Conservation (phyloP, 2,113 vertebrate genomes). For the Myotis brandtii region DNA sequence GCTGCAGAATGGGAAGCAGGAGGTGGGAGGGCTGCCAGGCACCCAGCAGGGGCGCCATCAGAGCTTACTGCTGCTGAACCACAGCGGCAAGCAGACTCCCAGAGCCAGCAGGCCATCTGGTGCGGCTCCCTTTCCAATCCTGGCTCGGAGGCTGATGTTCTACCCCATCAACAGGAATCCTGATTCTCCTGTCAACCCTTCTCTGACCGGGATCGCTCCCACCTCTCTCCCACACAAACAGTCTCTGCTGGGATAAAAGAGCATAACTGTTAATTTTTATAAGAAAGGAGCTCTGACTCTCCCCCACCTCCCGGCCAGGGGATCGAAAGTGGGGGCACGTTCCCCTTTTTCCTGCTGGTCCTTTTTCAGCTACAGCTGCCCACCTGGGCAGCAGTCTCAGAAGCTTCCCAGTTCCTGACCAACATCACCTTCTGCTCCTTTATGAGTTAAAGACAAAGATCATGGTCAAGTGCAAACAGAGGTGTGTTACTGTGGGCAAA, state of each 20-base stretch:
- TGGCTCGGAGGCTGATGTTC: neutral
- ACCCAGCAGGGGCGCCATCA: neutral
- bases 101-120: constrained; percentile 61
- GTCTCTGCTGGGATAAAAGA: neutral
- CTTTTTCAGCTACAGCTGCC: neutral
- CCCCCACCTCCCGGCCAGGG: neutral
- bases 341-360: neutral
- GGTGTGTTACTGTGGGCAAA: neutral
- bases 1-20: neutral
- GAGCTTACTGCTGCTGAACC: constrained; percentile 41
- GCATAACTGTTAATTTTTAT: neutral
- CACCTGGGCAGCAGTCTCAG: too few species aligned
- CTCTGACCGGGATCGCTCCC: accelerated
- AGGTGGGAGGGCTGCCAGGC: constrained; percentile 24
- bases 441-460: neutral
- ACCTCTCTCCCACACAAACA: neutral
- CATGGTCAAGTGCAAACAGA: accelerated
- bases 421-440: neutral
- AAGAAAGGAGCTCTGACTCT: neutral
- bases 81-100: constrained; percentile 4
- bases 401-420: neutral
- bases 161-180: neutral
- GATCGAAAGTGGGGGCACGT: neutral
- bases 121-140: neutral
- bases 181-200: neutral